A percentile compares a stretch with the other conserved stretches of the same genome.
Evolutionary conservation across 2,888 invertebrate species (phyloP).

Genomic region (Lochmaea capreae): DNA sequence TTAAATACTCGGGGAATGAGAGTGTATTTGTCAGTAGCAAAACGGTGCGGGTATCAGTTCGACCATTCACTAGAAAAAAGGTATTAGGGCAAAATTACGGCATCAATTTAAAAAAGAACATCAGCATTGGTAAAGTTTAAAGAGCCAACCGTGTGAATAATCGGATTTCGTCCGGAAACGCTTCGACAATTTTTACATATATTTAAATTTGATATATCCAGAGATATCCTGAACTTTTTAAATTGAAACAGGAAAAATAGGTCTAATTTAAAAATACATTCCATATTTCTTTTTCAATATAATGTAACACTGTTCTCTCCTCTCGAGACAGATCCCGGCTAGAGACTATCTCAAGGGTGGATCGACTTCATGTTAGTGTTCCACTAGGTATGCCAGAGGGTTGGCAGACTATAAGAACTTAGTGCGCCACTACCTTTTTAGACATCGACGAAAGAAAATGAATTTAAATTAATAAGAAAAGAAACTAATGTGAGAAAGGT

Average conservation of each 20-base stretch:
- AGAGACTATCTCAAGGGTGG: too few relatives aligned
- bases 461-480: too few relatives aligned
- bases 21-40: conserved; percentile 32
- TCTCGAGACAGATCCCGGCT: too few relatives aligned
- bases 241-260: not conserved
- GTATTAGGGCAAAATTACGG: conserved; percentile 21
- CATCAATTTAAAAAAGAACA: conserved; percentile 17
- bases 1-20: conserved; percentile 24
- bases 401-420: too few relatives aligned
- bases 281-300: too few relatives aligned
- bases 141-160: conserved; percentile 12
- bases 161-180: not conserved
- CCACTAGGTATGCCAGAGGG: too few relatives aligned
- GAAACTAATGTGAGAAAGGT: too few relatives aligned
- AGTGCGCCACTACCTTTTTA: too few relatives aligned
- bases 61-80: conserved; percentile 23
- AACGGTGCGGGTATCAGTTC: conserved; percentile 21
- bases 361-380: too few relatives aligned
- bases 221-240: not conserved
- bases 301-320: too few relatives aligned
- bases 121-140: conserved; percentile 17
- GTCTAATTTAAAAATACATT: too few relatives aligned
- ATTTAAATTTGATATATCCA: not conserved
- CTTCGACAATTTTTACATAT: conserved; percentile 12
- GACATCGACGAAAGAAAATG: too few relatives aligned